Base-by-base conservation (phyloP, 1,140 invertebrate species). In the Formica selysi region DNA sequence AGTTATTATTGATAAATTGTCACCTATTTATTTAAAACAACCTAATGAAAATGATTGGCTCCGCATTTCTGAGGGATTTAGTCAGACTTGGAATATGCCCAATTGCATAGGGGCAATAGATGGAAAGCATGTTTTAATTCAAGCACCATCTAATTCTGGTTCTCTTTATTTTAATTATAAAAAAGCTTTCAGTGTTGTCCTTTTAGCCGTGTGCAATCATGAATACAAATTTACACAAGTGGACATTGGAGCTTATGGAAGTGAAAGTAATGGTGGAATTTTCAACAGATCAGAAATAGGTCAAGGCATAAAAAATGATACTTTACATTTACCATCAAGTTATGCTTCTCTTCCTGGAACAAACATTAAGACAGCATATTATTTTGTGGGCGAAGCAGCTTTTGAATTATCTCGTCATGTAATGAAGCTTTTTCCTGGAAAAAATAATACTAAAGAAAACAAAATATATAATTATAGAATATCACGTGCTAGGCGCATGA, bases 1-100 rank as follows among this genome's bases (percentile, higher is more conserved):
- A n/a, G n/a, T n/a, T n/a, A n/a, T n/a, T n/a, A n/a, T n/a, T n/a
- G n/a, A n/a, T n/a, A n/a, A n/a, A n/a, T n/a, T n/a, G n/a, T n/a
- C n/a, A n/a, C n/a, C n/a, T n/a, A n/a, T n/a, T n/a, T n/a, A n/a
- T n/a, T n/a, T n/a, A n/a, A n/a, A n/a, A n/a, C n/a, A n/a, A n/a
- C n/a, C n/a, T n/a, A n/a, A n/a, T n/a, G n/a, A n/a, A n/a, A n/a
- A n/a, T n/a, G n/a, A n/a, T n/a, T n/a, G n/a, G n/a, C n/a, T n/a
- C n/a, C n/a, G n/a, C n/a, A n/a, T n/a, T n/a, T n/a, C n/a, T n/a
- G n/a, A n/a, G n/a, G n/a, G n/a, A n/a, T n/a, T n/a, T n/a, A n/a
- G n/a, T n/a, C n/a, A n/a, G n/a, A n/a, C n/a, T n/a, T n/a, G 64
- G 36, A 65, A 65, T 10, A 38, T 65, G 64, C 64, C 64, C 29